Evolutionary conservation across 2,888 invertebrate genomes (phyloP).

Genomic region (Orgyia antiqua): DNA sequence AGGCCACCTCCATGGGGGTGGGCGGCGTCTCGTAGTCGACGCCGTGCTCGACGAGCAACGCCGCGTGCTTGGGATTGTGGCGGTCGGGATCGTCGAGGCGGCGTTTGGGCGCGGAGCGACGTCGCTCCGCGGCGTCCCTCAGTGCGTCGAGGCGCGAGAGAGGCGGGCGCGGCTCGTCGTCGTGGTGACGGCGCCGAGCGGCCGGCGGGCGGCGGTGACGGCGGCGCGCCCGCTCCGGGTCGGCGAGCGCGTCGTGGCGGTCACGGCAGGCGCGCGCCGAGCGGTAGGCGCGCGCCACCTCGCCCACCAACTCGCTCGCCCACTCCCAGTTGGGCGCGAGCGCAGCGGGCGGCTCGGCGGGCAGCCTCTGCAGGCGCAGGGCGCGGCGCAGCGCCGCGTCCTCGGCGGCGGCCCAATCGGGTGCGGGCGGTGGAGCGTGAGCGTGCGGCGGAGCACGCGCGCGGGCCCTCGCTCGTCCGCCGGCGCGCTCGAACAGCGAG

Average conservation of each 20-base stretch:
- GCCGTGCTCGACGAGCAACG: slow-evolving; percentile 89
- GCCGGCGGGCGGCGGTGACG: slow-evolving; percentile 87
- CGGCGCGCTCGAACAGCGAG: slow-evolving; percentile 83
- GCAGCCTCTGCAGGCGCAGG: slow-evolving; percentile 81
- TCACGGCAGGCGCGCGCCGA: slow-evolving; percentile 94
- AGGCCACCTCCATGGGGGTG: slow-evolving; percentile 88
- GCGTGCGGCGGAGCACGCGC: slow-evolving; percentile 83
- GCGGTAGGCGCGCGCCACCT: slow-evolving; percentile 90
- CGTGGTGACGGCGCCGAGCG: slow-evolving; percentile 85
- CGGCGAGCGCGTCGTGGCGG: slow-evolving; percentile 92
- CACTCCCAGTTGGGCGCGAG: slow-evolving; percentile 98
- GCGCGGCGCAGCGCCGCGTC: slow-evolving; percentile 93
- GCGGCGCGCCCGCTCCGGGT: slow-evolving; percentile 91
- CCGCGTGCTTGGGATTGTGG: slow-evolving; percentile 90
- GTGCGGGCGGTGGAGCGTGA: slow-evolving; percentile 81
- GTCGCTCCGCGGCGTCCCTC: slow-evolving; percentile 85
- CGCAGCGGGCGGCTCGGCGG: slow-evolving; percentile 84
- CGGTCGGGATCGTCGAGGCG: slow-evolving; percentile 81
- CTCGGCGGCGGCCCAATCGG: slow-evolving; percentile 95
- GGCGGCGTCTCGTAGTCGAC: slow-evolving; percentile 92
- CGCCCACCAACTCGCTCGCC: slow-evolving; percentile 93
- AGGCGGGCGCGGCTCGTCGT: slow-evolving; percentile 62
- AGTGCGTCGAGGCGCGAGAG: slow-evolving; percentile 83
- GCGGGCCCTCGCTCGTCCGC: slow-evolving; percentile 60
- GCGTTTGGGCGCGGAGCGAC: slow-evolving; percentile 86